Evolutionary conservation across 2,113 vertebrate genomes (phyloP).

Genomic region (Gymnocephalus cernua): DNA sequence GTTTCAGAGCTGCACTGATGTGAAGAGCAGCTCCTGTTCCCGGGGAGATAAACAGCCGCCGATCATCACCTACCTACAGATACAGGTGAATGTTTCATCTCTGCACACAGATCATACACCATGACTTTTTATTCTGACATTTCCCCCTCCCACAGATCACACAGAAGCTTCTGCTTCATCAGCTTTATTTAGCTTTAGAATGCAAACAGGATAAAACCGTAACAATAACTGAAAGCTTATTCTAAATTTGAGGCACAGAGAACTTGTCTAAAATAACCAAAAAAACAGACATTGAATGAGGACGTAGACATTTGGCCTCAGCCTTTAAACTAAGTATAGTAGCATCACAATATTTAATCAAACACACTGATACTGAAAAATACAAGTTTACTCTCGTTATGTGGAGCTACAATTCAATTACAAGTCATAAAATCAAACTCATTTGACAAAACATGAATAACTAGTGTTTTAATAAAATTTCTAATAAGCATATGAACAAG

Average conservation of each 20-base stretch:
- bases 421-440: conserved; percentile 22
- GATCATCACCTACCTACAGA: no score
- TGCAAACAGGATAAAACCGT: conserved; percentile 38
- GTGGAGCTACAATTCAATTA: conserved; percentile 35
- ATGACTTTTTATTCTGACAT: no score
- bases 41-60: no score
- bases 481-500: conserved; percentile 23
- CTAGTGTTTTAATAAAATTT: conserved; percentile 36
- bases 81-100: background rate
- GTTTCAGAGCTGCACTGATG: no score
- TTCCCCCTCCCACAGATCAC: background rate
- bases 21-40: no score
- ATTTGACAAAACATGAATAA: background rate
- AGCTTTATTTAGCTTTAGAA: conserved; percentile 54
- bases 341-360: conserved; percentile 22
- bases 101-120: background rate
- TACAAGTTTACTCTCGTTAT: background rate
- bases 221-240: background rate
- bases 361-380: conserved; percentile 25
- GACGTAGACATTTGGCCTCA: no score
- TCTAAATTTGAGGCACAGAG: background rate
- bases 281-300: background rate
- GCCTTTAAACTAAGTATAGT: no score
- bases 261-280: conserved; percentile 3
- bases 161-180: conserved; percentile 14